Base-by-base conservation (phyloP, 2,797 vertebrate species). In the Alcedo quadribrachys region DNA sequence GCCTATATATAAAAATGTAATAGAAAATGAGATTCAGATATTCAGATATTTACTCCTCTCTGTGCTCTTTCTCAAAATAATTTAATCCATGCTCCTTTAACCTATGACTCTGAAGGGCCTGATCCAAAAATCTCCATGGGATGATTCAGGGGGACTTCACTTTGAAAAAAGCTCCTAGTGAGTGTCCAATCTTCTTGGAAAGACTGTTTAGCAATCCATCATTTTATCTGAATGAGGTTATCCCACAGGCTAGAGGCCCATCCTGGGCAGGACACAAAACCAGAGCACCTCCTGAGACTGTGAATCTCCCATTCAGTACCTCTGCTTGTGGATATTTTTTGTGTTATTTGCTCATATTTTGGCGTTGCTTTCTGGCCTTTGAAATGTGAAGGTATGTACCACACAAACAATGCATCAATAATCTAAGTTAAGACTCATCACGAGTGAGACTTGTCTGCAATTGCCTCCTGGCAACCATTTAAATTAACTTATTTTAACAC, bases 191-290 rank as follows among this genome's bases (percentile, higher is more conserved):
- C 25, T 83, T 20, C 60, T 74, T 88, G 89, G 79, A 86, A 79
- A 54, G 45, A 8, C 19, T 22, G 5, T 28, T 33, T 42, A 67
- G 37, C 24, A 77, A 75, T 58, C 24, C 20, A 28, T 53, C 28
- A 71, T 82, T 95, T 80, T 65, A n/a, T 78, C 71, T 80, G 58
- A 68, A 51, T 43, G 42, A 80, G 50, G n/a, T 80, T 93, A 85
- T 89, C 68, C 58, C 65, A 75, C 57, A 53, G 32, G 53, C 58
- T 74, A 20, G 42, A 32, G 48, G 43, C 45, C 50, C 46, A 15
- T 22, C 25, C 54, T 75, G 50, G 50, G 73, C 68, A 89, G 32
- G 17, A 78, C 69, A 28, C 20, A 10, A 90, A 92, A 82, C 40
- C 4, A 83, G 60, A 69, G 45, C 30, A 71, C 12, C 32, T 85